These are phyloP conservation scores for Apocrypta bakeri DNA, from an alignment of 1,140 invertebrate species.

Conservation along the genomic window DNA sequence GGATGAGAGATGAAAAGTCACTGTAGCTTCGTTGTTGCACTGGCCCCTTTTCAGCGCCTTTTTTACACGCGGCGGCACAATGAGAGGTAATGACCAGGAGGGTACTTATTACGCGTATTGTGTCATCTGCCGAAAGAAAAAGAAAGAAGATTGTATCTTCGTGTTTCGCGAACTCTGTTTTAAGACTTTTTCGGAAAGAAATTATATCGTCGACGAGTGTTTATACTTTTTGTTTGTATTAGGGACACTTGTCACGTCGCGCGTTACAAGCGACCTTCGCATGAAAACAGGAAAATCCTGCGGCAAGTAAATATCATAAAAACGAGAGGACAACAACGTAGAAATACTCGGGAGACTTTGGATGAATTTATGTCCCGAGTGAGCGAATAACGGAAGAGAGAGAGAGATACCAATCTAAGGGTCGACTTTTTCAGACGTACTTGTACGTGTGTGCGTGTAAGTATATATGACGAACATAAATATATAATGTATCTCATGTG, in stretches of 20 bases:
- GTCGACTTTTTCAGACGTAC: background rate
- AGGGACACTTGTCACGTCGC: too few relatives aligned
- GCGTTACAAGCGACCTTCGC: too few relatives aligned
- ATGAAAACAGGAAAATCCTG: too few relatives aligned
- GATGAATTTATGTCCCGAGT: too few relatives aligned
- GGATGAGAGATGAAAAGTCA: background rate
- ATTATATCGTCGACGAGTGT: too few relatives aligned
- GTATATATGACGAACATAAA: too few relatives aligned
- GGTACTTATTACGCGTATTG: slow-evolving; percentile 25
- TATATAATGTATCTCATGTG: background rate
- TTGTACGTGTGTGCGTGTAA: background rate
- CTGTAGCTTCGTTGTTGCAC: background rate
- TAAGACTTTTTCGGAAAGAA: too few relatives aligned
- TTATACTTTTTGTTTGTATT: background rate
- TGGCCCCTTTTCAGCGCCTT: slow-evolving; percentile 13
- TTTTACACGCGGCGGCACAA: slow-evolving; percentile 2
- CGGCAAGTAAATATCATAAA: too few relatives aligned
- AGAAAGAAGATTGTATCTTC: too few relatives aligned
- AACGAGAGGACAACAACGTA: too few relatives aligned
- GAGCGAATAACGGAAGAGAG: background rate
- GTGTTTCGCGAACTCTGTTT: background rate
- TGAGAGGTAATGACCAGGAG: slow-evolving; percentile 21
- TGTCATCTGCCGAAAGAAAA: background rate
- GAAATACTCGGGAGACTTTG: too few relatives aligned
- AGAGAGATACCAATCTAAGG: background rate